phyloP scores from a whole-genome alignment of 2,113 vertebrate species.

The Callospermophilus lateralis region DNA sequence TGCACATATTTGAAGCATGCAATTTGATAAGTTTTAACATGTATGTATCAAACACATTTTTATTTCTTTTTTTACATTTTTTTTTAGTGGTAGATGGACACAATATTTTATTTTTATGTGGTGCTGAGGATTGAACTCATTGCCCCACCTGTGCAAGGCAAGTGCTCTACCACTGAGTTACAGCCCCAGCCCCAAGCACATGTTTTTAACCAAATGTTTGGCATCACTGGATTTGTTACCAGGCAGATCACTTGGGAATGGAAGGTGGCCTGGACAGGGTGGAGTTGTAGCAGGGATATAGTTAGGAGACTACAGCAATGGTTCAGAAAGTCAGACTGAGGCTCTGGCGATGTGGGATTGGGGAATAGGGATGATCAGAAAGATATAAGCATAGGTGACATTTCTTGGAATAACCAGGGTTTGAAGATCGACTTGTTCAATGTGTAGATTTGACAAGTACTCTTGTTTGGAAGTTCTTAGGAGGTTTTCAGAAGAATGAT shows the following conservation, averaged over 20 bases:
- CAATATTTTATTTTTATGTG: no score
- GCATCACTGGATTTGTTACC: background rate
- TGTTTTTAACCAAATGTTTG: background rate
- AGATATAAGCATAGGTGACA: background rate
- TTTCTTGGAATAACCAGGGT: background rate
- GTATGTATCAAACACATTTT: no score
- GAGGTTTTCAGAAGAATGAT: background rate
- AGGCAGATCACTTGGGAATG: background rate
- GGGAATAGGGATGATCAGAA: background rate
- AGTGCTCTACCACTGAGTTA: no score
- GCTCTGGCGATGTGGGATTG: background rate
- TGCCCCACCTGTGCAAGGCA: no score
- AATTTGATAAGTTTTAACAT: no score
- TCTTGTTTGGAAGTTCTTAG: background rate
- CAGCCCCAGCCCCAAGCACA: background rate
- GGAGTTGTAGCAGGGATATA: background rate
- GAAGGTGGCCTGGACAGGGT: background rate
- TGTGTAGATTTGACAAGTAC: background rate
- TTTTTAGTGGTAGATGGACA: no score
- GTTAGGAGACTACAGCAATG: background rate
- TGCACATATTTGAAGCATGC: no score
- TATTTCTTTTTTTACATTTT: no score
- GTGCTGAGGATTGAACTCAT: no score
- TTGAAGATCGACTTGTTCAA: background rate
- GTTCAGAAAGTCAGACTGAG: background rate